These are phyloP conservation scores for Montipora capricornis DNA, from an alignment of 64 coral and sea anemone genomes.

Conservation along the genomic window DNA sequence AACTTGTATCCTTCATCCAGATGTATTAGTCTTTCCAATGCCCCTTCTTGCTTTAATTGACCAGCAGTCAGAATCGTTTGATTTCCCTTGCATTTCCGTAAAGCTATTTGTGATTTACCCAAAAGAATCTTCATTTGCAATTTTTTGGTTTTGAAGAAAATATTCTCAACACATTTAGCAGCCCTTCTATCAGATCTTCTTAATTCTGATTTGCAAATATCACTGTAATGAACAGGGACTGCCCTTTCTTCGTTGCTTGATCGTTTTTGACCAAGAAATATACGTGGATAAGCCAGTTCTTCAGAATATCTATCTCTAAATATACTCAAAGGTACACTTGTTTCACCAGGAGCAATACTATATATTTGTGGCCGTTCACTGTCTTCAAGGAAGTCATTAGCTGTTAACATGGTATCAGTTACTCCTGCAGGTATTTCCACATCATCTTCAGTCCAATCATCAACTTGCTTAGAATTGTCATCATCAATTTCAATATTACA, in stretches of 20 bases:
- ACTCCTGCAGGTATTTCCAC: not conserved
- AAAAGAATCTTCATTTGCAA: constrained; percentile 3
- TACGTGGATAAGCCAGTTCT: not conserved
- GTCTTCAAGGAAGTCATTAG: not conserved
- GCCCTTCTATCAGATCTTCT: constrained; percentile 51
- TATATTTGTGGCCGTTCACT: not conserved
- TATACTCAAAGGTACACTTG: not conserved
- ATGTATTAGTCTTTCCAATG: constrained; percentile 54
- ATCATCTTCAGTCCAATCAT: not conserved
- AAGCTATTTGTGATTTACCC: constrained; percentile 67
- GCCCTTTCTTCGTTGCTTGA: too few relatives aligned
- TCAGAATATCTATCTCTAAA: not conserved
- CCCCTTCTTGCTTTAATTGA: constrained; percentile 58
- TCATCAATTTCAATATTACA: not conserved
- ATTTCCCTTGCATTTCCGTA: constrained; percentile 66
- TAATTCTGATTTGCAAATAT: constrained; percentile 57
- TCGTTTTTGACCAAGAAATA: too few relatives aligned
- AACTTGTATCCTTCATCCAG: constrained; percentile 58
- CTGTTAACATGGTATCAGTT: not conserved
- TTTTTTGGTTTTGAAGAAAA: constrained; percentile 16
- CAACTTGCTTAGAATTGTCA: not conserved
- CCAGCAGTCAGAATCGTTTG: constrained; percentile 39
- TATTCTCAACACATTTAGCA: constrained; percentile 54
- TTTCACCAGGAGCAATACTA: not conserved
- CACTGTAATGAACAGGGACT: not conserved